phyloP scores from a whole-genome alignment of 2,888 invertebrate species.

The Archaeoteleia sp. region DNA sequence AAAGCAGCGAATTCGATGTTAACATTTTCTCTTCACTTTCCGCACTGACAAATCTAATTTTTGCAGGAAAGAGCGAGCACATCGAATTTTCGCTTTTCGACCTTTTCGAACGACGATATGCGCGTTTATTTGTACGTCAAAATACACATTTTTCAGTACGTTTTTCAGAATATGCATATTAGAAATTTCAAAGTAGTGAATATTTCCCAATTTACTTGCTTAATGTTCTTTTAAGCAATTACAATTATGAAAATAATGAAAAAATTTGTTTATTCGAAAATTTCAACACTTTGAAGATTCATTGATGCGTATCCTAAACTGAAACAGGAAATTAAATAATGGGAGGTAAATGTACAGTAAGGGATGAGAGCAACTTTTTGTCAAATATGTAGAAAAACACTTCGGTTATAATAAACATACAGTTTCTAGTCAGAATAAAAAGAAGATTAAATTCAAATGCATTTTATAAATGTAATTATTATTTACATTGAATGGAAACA shows the following conservation, averaged over 20 bases:
- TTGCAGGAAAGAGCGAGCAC: conserved; percentile 5
- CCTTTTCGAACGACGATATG: conserved; percentile 11
- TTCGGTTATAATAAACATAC: no score
- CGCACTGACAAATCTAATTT: background rate
- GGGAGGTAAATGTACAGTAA: conserved; percentile 27
- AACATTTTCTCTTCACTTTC: conserved; percentile 2
- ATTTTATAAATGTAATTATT: no score
- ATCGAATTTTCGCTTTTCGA: background rate
- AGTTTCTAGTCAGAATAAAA: no score
- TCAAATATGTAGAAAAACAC: background rate
- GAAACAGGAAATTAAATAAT: conserved; percentile 3
- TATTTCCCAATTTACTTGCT: background rate
- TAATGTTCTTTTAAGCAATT: background rate
- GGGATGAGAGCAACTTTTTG: conserved; percentile 8
- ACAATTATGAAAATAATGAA: no score
- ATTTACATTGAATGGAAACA: no score
- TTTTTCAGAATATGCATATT: background rate
- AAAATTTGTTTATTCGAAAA: no score
- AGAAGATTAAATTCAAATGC: no score
- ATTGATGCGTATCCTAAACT: conserved; percentile 19
- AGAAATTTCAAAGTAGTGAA: no score
- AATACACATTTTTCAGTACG: background rate
- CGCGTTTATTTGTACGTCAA: background rate
- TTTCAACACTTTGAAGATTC: conserved; percentile 1
- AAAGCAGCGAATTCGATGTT: conserved; percentile 6